phyloP scores from a whole-genome alignment of 2,888 invertebrate species.

The Platerodrilus igneus region DNA sequence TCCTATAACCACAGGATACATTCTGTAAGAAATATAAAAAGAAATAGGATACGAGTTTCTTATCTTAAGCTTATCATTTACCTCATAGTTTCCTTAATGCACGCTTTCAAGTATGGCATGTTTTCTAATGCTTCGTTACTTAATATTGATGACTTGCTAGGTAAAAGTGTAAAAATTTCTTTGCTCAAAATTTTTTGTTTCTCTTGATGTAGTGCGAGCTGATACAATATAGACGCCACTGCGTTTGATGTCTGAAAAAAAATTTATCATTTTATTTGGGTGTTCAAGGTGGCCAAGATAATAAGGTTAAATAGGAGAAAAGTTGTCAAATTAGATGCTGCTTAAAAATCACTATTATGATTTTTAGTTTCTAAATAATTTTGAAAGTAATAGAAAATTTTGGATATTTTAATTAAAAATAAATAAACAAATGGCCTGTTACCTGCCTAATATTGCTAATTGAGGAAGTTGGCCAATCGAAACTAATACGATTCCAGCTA shows the following conservation, averaged over 20 bases:
- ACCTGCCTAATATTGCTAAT: too few relatives aligned
- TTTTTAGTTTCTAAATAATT: too few relatives aligned
- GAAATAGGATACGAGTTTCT: neutral
- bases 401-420: too few relatives aligned
- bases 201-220: constrained; percentile 61
- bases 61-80: constrained; percentile 33
- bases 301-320: too few relatives aligned
- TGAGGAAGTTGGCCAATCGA: too few relatives aligned
- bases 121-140: constrained; percentile 57
- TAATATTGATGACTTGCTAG: constrained; percentile 49
- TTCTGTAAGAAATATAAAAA: constrained; percentile 49
- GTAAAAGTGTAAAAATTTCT: constrained; percentile 53
- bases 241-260: constrained; percentile 67
- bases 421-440: too few relatives aligned
- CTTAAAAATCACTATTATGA: too few relatives aligned
- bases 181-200: constrained; percentile 60
- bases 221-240: constrained; percentile 68
- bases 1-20: constrained; percentile 73
- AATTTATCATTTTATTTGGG: neutral
- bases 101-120: constrained; percentile 66
- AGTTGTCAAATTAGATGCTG: too few relatives aligned
- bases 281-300: too few relatives aligned
- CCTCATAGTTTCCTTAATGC: constrained; percentile 72
- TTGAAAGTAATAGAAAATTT: too few relatives aligned
- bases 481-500: too few relatives aligned